These are phyloP conservation scores for Drosophila anceps DNA, from an alignment of 2,888 invertebrate genomes.

Conservation along the genomic window DNA sequence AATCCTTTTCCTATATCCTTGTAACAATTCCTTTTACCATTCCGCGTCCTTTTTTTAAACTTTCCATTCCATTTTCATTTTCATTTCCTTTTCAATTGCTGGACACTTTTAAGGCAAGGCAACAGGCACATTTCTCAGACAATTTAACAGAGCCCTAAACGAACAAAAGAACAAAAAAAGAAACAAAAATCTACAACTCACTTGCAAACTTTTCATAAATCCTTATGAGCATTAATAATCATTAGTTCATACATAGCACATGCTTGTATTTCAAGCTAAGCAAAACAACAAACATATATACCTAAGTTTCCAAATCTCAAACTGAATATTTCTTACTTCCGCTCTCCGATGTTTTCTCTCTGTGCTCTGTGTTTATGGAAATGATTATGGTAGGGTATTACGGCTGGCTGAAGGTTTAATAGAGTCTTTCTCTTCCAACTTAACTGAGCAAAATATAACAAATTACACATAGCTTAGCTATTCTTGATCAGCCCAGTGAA, in stretches of 20 bases:
- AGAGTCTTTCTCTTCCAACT: no score
- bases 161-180: background rate
- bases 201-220: slow-evolving; percentile 60
- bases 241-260: slow-evolving; percentile 60
- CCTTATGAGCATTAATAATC: slow-evolving; percentile 75
- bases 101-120: slow-evolving; percentile 39
- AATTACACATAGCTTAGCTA: no score
- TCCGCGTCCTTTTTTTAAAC: background rate
- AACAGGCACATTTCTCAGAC: slow-evolving; percentile 53
- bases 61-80: slow-evolving; percentile 4
- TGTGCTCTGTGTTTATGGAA: background rate
- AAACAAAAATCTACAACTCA: slow-evolving; percentile 14
- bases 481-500: no score
- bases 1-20: slow-evolving; percentile 3
- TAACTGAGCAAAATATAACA: no score
- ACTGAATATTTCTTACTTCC: background rate
- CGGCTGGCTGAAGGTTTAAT: background rate
- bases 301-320: slow-evolving; percentile 1
- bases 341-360: background rate
- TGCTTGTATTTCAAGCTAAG: slow-evolving; percentile 21
- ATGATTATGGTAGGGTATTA: background rate
- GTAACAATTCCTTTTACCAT: background rate
- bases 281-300: slow-evolving; percentile 17
- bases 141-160: slow-evolving; percentile 41
- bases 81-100: slow-evolving; percentile 58